Evolutionary conservation across 2,888 invertebrate species (phyloP), one percentile per base, ranked within the genome.

Genomic region (Boloria euphrosyne): DNA sequence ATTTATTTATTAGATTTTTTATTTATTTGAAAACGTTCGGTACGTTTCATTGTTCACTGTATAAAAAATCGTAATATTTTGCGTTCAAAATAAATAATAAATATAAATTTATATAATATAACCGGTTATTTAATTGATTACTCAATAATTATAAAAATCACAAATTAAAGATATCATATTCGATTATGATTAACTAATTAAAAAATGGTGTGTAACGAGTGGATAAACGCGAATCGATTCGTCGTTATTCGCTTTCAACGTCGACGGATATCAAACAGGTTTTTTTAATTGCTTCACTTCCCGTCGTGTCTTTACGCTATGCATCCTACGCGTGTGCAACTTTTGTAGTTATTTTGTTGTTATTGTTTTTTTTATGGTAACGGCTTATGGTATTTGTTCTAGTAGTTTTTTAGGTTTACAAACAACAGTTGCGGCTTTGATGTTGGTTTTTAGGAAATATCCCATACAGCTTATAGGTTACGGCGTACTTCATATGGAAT

Each of bases 221-320:
- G 55, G 63, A 55, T 66, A 43, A 62, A 54, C 51, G 62, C 51
- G 44, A 62, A 68, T 63, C 60, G 65, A 67, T 58, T 66, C 55
- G 53, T 68, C 66, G 47, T 38, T 49, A 49, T n/a, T 16, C 47
- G 58, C 68, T 68, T 68, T 65, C 69, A 70, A 65, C 62, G 54
- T 54, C 67, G 70, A 52, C 70, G 74, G 74, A 75, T 73, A 71
- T 68, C 65, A 65, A 71, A 75, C 74, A 63, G 66, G 74, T 74
- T 74, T 66, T 67, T 71, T 67, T 67, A 72, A 70, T 71, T 67
- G 67, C 51, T 67, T 67, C 66, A 70, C 69, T 74, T 74, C 74
- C 74, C 68, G 73, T 72, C 58, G 27, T 62, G 68, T 60, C 55
- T 61, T 13, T 59, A 57, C 47, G 49, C 59, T 18, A 66, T 44